Conservation (phyloP, 2,797 vertebrate species). For the Sebastes steindachneri region DNA sequence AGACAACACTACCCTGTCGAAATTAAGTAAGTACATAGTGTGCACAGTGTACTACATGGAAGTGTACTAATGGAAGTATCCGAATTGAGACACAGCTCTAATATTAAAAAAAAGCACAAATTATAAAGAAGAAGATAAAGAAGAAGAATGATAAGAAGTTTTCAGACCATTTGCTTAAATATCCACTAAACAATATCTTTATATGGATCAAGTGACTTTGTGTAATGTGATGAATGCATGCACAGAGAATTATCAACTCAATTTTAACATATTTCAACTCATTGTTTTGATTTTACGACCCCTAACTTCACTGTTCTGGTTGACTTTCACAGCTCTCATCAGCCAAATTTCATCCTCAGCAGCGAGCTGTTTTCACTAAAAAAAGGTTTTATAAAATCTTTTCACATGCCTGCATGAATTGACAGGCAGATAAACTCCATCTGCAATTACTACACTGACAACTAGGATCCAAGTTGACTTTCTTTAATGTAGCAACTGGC, state of each 20-base stretch:
- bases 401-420: background rate
- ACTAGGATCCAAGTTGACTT: background rate
- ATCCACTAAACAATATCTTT: background rate
- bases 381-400: background rate
- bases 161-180: background rate
- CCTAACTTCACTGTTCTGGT: background rate
- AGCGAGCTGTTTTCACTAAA: background rate
- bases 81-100: no score
- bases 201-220: background rate
- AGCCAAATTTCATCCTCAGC: background rate
- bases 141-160: background rate
- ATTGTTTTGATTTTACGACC: background rate
- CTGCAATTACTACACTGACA: background rate
- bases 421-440: background rate
- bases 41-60: no score
- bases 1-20: no score
- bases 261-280: background rate
- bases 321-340: background rate
- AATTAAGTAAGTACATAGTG: no score
- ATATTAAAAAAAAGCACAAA: background rate
- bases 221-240: background rate
- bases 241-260: background rate
- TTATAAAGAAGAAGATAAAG: background rate
- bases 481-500: background rate
- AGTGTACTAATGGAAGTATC: no score